Evolutionary conservation across 2,797 vertebrate species (phyloP).

Genomic region (Propithecus perrieri): DNA sequence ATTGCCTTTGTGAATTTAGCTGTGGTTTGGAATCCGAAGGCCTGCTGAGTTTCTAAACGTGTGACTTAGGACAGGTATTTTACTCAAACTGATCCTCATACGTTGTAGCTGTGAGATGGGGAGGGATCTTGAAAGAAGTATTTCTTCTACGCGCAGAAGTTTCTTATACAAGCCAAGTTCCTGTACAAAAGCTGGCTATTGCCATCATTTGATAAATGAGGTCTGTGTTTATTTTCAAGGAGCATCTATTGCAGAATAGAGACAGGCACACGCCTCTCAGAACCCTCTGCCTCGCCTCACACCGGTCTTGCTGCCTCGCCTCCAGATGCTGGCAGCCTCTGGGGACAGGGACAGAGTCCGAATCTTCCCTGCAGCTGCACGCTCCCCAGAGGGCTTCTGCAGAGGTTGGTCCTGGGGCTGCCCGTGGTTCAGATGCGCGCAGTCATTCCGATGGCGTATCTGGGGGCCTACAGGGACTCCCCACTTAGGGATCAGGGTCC

Average conservation of each 20-base stretch:
- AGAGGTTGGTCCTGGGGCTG: not conserved
- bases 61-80: not conserved
- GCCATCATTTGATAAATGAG: not conserved
- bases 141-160: not conserved
- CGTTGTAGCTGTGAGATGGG: not conserved
- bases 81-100: not conserved
- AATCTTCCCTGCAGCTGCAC: not conserved
- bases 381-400: not conserved
- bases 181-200: not conserved
- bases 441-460: not conserved
- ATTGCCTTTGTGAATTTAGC: not conserved
- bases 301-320: not conserved
- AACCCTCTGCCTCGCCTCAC: not conserved
- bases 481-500: not conserved
- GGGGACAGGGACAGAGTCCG: not conserved
- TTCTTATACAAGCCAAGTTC: not conserved
- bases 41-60: not conserved
- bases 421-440: not conserved
- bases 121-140: not conserved
- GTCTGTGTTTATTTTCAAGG: not conserved
- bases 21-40: not conserved
- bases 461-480: not conserved
- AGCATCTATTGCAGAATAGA: not conserved
- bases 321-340: not conserved
- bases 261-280: rapidly evolving